Base-by-base conservation (phyloP, 2,113 vertebrate species). In the Psettodes erumei region DNA sequence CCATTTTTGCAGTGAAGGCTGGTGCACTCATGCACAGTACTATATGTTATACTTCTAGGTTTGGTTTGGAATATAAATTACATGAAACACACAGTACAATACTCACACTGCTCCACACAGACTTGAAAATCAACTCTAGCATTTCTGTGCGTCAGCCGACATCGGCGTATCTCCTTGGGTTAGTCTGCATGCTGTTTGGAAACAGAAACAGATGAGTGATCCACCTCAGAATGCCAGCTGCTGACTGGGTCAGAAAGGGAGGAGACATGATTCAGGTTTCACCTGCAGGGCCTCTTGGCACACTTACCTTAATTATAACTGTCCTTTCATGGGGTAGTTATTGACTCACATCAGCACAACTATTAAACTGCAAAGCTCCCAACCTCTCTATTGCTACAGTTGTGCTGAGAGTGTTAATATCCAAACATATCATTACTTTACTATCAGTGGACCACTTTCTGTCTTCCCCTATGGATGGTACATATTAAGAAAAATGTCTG, bases 211-310 rank as follows among this genome's bases (percentile, higher is more conserved):
- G 85, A 47, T 87, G 77, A 91, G 77, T 83, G 88, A 90, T 89
- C 86, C 30, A n/a, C 56, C 59, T 78, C 62, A 28, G 74, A 40
- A 61, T 9, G 10, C 53, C 88, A 88, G 89, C 85, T 91, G 88
- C 77, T 77, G 78, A 79, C 83, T 81, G 77, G 78, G 75, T 64
- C 76, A 67, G 6, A 81, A 48, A 63, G 72, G 86, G 65, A 12
- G 81, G 84, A 84, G 69, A 68, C 75, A 43, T 75, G 87, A 81
- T 81, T 92, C 88, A 13, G 77, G 86, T 93, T 93, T 87, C 92
- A 89, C 68, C 66, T 75, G 85, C 45, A 43, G 40, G n/a, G 45
- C 59, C 68, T 71, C 73, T 43, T 63, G 40, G 40, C 59, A 82
- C 73, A 65, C 78, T 86, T 68, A 82, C 63, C 74, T 87, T 91